Conservation (phyloP, 2,113 vertebrate species). For the Leuciscus idus region DNA sequence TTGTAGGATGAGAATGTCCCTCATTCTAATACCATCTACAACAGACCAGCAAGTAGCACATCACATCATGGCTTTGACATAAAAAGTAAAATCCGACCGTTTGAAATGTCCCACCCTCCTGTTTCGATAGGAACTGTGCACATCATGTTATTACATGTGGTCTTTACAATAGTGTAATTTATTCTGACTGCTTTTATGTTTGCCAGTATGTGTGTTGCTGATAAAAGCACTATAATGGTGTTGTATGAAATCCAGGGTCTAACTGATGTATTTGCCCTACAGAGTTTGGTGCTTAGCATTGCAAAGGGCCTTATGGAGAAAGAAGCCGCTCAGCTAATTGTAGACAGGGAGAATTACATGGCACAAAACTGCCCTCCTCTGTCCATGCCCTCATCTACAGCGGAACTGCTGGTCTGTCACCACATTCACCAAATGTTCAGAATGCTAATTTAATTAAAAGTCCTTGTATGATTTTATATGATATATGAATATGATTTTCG, state of each 20-base stretch:
- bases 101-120: no score
- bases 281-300: conserved; percentile 92
- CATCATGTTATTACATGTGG: no score
- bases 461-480: neutral
- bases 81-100: no score
- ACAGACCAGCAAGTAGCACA: no score
- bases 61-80: no score
- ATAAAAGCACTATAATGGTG: neutral
- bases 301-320: conserved; percentile 79
- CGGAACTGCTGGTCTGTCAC: conserved; percentile 81
- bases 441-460: neutral
- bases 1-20: no score
- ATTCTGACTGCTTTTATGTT: neutral
- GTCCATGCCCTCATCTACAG: conserved; percentile 74
- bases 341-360: conserved; percentile 82
- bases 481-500: no score
- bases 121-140: no score
- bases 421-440: neutral
- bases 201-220: neutral
- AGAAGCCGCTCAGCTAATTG: conserved; percentile 74
- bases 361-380: conserved; percentile 78
- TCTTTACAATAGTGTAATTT: neutral
- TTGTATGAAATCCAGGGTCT: neutral
- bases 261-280: conserved; percentile 36
- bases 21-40: no score